These are phyloP conservation scores for Cyclopterus lumpus DNA, from an alignment of 2,797 vertebrate genomes.

Conservation along the genomic window DNA sequence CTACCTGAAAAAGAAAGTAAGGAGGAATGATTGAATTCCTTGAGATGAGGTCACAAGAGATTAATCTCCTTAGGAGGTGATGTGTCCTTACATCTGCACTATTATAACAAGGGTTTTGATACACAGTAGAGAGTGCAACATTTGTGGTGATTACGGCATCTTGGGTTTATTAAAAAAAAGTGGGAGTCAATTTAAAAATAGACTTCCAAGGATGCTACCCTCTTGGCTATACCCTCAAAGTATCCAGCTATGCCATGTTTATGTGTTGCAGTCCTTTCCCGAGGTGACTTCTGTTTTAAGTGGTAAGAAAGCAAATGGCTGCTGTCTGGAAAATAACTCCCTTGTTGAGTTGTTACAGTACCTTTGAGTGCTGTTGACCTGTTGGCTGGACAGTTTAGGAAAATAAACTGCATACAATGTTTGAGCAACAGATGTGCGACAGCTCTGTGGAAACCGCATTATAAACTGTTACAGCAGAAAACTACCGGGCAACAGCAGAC, in stretches of 20 bases:
- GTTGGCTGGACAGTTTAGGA: conserved; percentile 53
- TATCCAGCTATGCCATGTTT: conserved; percentile 63
- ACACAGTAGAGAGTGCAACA: not conserved
- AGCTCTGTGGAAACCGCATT: conserved; percentile 12
- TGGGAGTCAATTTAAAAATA: conserved; percentile 40
- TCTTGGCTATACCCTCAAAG: conserved; percentile 35
- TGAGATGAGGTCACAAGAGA: conserved; percentile 1
- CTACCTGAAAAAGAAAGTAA: conserved; percentile 33
- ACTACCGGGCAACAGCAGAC: not conserved
- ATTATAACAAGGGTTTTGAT: conserved; percentile 21
- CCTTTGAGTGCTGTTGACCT: conserved; percentile 61
- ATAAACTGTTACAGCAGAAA: conserved; percentile 24
- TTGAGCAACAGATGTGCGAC: conserved; percentile 45
- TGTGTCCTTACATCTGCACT: conserved; percentile 9
- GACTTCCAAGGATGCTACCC: conserved; percentile 9
- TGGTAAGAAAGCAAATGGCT: conserved; percentile 54
- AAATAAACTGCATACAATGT: conserved; percentile 53
- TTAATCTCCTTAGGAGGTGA: too few species aligned
- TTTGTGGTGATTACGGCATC: conserved; percentile 6
- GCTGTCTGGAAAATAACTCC: conserved; percentile 59
- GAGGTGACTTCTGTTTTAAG: conserved; percentile 57
- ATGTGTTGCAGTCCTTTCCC: conserved; percentile 42
- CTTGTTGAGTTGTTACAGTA: conserved; percentile 45
- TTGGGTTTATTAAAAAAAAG: conserved; percentile 41
- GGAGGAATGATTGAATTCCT: not conserved